Base-by-base conservation (phyloP, 53 echinoderm and acorn worm species). In the Echinarachnius parma region DNA sequence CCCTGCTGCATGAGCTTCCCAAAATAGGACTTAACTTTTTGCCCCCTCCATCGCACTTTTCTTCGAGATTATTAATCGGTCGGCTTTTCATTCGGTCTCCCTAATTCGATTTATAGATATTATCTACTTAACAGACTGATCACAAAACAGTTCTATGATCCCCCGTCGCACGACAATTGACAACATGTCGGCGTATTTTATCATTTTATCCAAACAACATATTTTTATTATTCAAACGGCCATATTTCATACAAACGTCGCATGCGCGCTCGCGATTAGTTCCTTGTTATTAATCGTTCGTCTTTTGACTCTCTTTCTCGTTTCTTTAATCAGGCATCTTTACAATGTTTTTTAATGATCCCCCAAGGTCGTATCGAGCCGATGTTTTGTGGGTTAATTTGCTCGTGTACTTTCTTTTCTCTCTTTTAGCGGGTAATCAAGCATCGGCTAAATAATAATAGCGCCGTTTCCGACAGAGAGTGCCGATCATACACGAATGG, bases 351-450 rank as follows among this genome's bases (percentile, higher is more conserved):
- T 46, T 46, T 66, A 66, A 66, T 66, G 66, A 66, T 66, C 46
- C 66, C 31, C 66, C 66, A 66, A 66, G 66, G 66, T 66, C 66
- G 47, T 46, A 46, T 25, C 47, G 33, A 66, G 66, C 46, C 47
- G 28, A 66, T 66, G 7, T 47, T 66, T 66, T 46, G 66, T 66
- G 47, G 46, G 66, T 66, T 66, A 66, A 47, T 66, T 66, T 66
- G 47, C 66, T 48, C 66, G 66, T 66, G 66, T 46, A 66, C 66
- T 66, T 66, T 66, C 66, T 46, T 66, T 66, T n/a, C n/a, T n/a
- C n/a, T n/a, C n/a, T n/a, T n/a, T n/a, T n/a, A n/a, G n/a, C n/a
- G n/a, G n/a, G n/a, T n/a, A n/a, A n/a, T n/a, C n/a, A n/a, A n/a
- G n/a, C n/a, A n/a, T n/a, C n/a, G n/a, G n/a, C n/a, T n/a, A n/a